A percentile compares a stretch with the other conserved stretches of the same genome.
Evolutionary conservation across 2,113 vertebrate genomes (phyloP).

Genomic region (Fulica atra): DNA sequence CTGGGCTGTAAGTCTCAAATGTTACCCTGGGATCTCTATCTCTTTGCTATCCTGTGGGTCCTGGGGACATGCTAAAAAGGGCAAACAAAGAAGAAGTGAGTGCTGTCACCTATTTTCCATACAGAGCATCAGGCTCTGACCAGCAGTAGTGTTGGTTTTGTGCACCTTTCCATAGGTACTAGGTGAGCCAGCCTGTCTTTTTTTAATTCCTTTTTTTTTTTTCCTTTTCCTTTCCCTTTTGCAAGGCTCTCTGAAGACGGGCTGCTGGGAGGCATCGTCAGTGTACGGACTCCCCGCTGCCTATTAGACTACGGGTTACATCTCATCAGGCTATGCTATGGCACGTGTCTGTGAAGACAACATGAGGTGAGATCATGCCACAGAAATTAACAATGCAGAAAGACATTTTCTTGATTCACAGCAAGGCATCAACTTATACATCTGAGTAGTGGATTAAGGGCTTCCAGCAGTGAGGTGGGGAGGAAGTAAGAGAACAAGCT

Average conservation of each 20-base stretch:
- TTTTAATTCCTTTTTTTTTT: background rate
- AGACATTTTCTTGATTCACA: constrained; percentile 46
- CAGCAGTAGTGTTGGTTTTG: background rate
- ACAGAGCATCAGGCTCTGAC: background rate
- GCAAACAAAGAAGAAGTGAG: background rate
- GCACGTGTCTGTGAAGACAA: constrained; percentile 29
- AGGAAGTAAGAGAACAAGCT: constrained; percentile 43
- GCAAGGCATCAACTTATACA: constrained; percentile 29
- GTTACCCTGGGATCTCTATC: background rate
- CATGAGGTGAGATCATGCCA: constrained; percentile 33
- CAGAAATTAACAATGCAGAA: constrained; percentile 53
- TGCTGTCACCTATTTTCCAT: background rate
- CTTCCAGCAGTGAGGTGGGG: constrained; percentile 38
- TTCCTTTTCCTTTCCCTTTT: background rate
- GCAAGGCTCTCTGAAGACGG: background rate
- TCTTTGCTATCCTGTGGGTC: background rate
- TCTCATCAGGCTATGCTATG: constrained; percentile 14
- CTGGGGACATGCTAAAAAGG: rapidly evolving
- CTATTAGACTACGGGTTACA: background rate
- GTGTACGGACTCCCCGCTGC: background rate
- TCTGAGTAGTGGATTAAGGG: constrained; percentile 42
- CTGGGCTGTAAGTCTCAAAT: background rate
- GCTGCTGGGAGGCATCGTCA: background rate
- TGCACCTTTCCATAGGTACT: background rate
- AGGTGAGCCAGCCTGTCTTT: background rate